These are phyloP conservation scores for Ovis canadensis DNA, from an alignment of 2,113 vertebrate genomes.

Conservation along the genomic window DNA sequence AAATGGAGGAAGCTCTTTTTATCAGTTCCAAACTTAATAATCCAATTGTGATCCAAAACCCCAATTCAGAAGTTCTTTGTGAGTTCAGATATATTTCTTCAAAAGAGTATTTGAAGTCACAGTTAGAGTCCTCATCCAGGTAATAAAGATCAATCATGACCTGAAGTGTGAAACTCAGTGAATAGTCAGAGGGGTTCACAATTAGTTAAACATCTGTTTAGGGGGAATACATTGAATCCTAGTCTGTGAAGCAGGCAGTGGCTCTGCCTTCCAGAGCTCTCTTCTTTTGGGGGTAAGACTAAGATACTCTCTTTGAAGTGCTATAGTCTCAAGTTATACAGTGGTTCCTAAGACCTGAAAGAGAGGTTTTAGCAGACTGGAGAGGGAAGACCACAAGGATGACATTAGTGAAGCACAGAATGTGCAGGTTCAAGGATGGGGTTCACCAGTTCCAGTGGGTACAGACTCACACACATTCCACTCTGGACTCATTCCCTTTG, in stretches of 20 bases:
- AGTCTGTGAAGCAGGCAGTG: not conserved
- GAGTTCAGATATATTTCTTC: not conserved
- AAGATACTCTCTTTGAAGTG: not conserved
- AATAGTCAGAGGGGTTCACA: not conserved
- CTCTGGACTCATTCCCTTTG: not conserved
- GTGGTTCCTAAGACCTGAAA: not conserved
- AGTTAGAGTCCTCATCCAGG: not conserved
- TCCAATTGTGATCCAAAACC: not conserved
- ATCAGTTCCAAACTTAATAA: not conserved
- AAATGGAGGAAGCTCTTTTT: not conserved
- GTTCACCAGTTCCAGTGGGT: not conserved
- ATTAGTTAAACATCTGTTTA: not conserved
- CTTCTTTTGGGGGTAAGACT: not conserved
- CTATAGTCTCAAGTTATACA: not conserved
- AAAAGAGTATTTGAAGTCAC: not conserved
- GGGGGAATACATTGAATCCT: not conserved
- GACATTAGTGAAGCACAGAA: not conserved
- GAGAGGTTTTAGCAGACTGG: not conserved
- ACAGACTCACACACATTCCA: not conserved
- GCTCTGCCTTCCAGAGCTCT: not conserved
- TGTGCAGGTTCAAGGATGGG: not conserved
- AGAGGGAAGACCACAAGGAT: not conserved
- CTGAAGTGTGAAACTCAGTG: not conserved
- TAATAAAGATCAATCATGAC: not conserved
- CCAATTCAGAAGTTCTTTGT: not conserved